Evolutionary conservation across 2,113 vertebrate genomes (phyloP), one percentile per base, ranked within the genome.

Genomic region (Tragelaphus strepsiceros): DNA sequence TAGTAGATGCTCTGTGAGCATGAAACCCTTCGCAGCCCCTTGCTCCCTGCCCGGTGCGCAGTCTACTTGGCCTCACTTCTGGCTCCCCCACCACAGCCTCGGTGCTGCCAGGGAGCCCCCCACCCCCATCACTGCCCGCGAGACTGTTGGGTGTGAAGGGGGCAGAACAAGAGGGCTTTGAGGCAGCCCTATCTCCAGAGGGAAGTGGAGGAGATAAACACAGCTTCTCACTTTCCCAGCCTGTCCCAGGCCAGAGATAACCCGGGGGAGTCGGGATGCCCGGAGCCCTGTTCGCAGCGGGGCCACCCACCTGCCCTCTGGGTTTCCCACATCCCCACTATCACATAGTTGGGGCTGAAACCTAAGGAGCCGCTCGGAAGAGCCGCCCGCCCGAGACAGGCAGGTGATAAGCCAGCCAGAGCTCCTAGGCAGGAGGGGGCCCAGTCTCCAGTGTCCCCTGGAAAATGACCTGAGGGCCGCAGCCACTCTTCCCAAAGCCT

Each of bases 191-290:
- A 98, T 99, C 99, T 98, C 96, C 90, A 96, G 83, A 81, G 97
- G 99, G 98, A 99, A 99, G 97, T 95, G 97, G 97, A 98, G 98
- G 95, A 28, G 99, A 99, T 99, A 99, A 99, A 98, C 83, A 3
- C 90, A 77, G 97, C 98, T 98, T 99, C 99, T 99, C 98, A 98
- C 97, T 98, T 99, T 99, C 97, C 97, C 97, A 96, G 89, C 98
- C 97, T 98, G 97, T 80, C 97, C 98, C 96, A 88, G 56, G 24
- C 90, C 94, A 92, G 93, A 98, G 99, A 99, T 99, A 99, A 98
- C 81, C 0, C 0, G 0, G 88, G 64, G 32, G 56, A 71, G 91
- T 62, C 1, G 5, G 87, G 90, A 74, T 78, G 32, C 74, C 86
- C 0, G 0, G 35, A 17, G 64, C 17, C 93, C 86, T 35, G 3